Base-by-base conservation (phyloP, 2,113 vertebrate genomes). In the Mionectes macconnelli region DNA sequence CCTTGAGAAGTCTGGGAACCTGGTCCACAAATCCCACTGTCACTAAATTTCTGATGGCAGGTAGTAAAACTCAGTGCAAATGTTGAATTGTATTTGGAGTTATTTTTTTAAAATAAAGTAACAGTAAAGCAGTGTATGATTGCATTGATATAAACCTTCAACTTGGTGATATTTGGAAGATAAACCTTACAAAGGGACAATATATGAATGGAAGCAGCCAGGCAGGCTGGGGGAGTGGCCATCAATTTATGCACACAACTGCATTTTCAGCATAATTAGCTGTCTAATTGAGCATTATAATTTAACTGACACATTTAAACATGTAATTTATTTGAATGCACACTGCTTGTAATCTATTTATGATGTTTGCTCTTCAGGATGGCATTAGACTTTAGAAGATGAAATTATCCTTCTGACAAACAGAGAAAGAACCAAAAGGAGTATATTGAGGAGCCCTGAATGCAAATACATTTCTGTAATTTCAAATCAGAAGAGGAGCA, bases 201-300 rank as follows among this genome's bases (percentile, higher is more conserved):
- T 28, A 23, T 11, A 23, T 60, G 82, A 86, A 86, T 44, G 37
- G 60, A 66, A 92, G 59, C 87, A 95, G 72, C 62, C 87, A 88
- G 42, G 73, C 79, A 90, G 87, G 55, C 67, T 79, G 62, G 84
- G 69, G 94, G 92, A 27, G 78, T 96, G 95, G 89, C 73, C 59
- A 59, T 88, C 49, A 45, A 33, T 70, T 90, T 92, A 76, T 80
- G 55, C 70, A 89, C 76, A 75, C 85, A 95, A 88, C 83, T 96
- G 90, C 92, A 86, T 96, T 97, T 98, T 97, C 97, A 96, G 88
- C 80, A 62, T 95, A 97, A 97, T 97, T 98, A 96, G 83, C 52
- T 96, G 56, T 96, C 93, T 97, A 98, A 97, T 97, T 97, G 97
- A 84, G 92, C 96, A 96, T 93, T 95, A 24, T 87, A 11, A 33